Percentiles rank a stretch among this genome's conserved stretches.
These are phyloP conservation scores for Ia io DNA, from an alignment of 2,113 vertebrate genomes.

Conservation along the genomic window DNA sequence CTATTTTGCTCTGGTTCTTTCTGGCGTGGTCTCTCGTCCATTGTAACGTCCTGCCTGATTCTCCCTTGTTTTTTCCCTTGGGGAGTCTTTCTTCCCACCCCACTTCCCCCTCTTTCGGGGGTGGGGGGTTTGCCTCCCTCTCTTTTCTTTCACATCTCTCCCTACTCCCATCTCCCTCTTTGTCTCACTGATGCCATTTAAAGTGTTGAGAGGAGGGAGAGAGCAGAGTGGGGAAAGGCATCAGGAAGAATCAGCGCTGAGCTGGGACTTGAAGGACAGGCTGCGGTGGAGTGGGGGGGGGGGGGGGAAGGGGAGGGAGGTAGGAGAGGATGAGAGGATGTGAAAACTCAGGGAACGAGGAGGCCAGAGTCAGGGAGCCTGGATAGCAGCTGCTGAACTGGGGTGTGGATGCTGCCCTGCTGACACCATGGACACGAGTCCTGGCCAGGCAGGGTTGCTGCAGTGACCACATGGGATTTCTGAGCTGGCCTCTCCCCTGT, in stretches of 20 bases:
- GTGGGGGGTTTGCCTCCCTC: background rate
- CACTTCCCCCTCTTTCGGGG: background rate
- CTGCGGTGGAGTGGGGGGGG: background rate
- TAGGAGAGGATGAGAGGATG: background rate
- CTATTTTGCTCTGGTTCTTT: background rate
- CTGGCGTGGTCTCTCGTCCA: background rate
- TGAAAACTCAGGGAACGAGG: too few species aligned
- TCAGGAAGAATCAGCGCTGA: background rate
- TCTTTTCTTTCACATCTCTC: background rate
- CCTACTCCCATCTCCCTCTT: background rate
- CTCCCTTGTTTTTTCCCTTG: background rate
- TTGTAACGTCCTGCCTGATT: background rate
- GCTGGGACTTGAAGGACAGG: background rate
- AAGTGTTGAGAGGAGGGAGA: background rate
- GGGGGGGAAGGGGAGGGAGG: background rate
- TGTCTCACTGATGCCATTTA: background rate
- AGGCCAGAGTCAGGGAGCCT: background rate
- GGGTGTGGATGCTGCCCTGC: background rate
- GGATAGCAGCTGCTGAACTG: too few species aligned
- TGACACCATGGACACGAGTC: fast-evolving
- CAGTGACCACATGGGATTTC: background rate
- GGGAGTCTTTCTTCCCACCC: background rate
- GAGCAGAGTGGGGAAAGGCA: fast-evolving
- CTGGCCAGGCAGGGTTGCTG: background rate
- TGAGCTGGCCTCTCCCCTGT: too few species aligned